A percentile compares a stretch with the other conserved stretches of the same genome.
These are phyloP conservation scores for Adineta ricciae DNA, from an alignment of 2,888 invertebrate genomes.

Conservation along the genomic window DNA sequence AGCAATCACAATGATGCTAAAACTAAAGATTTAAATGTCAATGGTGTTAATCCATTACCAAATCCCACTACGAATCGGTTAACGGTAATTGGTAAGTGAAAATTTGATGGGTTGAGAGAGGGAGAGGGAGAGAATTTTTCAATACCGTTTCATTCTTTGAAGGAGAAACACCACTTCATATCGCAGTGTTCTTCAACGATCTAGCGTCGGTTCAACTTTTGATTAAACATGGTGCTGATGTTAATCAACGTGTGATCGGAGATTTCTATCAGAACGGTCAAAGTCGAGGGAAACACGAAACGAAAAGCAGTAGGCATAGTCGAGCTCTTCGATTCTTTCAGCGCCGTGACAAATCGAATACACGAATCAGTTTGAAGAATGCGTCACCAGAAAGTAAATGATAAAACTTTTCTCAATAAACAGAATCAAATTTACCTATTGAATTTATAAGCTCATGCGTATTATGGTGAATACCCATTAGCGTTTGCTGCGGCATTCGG, in stretches of 20 bases:
- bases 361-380: neutral
- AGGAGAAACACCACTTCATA: conserved; percentile 81
- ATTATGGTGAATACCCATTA: conserved; percentile 88
- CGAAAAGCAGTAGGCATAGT: neutral
- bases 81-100: neutral
- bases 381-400: neutral
- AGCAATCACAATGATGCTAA: neutral
- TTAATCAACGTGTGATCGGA: conserved; percentile 82
- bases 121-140: too few species aligned
- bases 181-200: conserved; percentile 90
- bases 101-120: too few species aligned
- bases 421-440: neutral
- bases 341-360: neutral
- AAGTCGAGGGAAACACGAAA: neutral
- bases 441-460: conserved; percentile 65
- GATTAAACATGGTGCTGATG: conserved; percentile 79
- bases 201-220: conserved; percentile 84
- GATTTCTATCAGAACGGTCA: conserved; percentile 1
- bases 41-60: neutral
- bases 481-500: conserved; percentile 96
- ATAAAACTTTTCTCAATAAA: neutral
- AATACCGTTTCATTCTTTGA: too few species aligned
- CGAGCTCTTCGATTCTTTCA: neutral
- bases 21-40: neutral
- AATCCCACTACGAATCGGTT: neutral